These are phyloP conservation scores for Saccopteryx leptura DNA, from an alignment of 2,113 vertebrate species.

Conservation along the genomic window DNA sequence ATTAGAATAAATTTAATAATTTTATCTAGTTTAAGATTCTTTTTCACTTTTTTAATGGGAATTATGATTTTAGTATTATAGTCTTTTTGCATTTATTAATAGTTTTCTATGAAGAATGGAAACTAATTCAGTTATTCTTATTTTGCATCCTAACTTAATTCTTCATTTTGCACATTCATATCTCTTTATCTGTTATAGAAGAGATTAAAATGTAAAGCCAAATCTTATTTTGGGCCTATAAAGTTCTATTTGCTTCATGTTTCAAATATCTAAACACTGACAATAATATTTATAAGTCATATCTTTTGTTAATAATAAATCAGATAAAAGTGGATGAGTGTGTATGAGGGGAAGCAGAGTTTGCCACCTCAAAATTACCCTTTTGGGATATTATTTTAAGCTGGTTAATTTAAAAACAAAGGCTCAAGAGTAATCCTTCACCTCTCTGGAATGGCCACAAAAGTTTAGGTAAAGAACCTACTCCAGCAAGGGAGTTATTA, in stretches of 20 bases:
- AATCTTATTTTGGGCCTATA: background rate
- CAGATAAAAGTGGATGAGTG: background rate
- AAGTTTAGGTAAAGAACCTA: background rate
- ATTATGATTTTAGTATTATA: background rate
- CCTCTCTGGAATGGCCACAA: background rate
- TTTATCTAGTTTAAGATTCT: background rate
- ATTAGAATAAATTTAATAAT: background rate
- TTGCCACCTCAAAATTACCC: background rate
- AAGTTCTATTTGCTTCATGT: background rate
- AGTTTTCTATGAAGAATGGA: background rate
- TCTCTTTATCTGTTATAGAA: background rate
- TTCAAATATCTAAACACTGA: background rate
- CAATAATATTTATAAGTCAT: background rate
- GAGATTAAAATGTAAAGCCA: background rate
- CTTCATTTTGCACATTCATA: background rate
- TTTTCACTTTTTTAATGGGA: conserved; percentile 17
- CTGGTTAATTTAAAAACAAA: background rate
- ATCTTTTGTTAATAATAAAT: background rate
- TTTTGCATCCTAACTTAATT: background rate
- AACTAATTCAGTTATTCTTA: background rate
- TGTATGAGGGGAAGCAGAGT: background rate
- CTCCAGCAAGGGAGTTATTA: background rate
- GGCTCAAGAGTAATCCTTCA: background rate
- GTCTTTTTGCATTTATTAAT: background rate
- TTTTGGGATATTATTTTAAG: background rate